Base-by-base conservation (phyloP, 2,113 vertebrate species). In the Noturus placidus region DNA sequence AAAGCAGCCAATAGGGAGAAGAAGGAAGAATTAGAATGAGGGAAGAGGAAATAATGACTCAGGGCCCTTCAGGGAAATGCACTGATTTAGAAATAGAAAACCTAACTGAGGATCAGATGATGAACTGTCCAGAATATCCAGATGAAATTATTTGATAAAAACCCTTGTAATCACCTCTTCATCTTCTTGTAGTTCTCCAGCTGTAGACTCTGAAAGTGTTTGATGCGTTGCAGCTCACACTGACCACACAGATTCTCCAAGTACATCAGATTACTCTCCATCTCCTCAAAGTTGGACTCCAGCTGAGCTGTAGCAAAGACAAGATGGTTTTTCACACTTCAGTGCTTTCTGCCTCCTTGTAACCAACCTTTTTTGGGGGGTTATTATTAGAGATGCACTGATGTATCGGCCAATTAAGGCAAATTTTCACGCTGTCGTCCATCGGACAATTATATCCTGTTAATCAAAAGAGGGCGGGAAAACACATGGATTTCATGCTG, bases 241-340 rank as follows among this genome's bases (percentile, higher is more conserved):
- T 97, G 97, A 52, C 92, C 95, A 91, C 97, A 99, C 0, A 98
- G 92, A 2, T 97, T 96, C 89, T 99, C 98, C 92, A 99, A 94
- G 88, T 95, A 94, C 1, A 95, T 86, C 8, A 99, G 93, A 22
- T 95, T 94, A 90, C 94, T 95, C 93, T 99, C 98, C 92, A 98
- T 95, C 91, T 99, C 97, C 92, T 97, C 96, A 94, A 99, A 99
- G 90, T 96, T 95, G 2, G 95, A 95, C 92, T 99, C 97, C 89
- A 99, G 90, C 84, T 96, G 95, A 88, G 95, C 98, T 99, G 87
- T 72, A 92, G 88, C 76, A 86, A 67, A 42, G 59, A 20, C 56
- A 14, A 42, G 27, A 84, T 33, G 19, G 56, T 20, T 38, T 33
- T 54, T n/a, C 19, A 61, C 1, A 38, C 2, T 22, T 35, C 19